Conservation (phyloP, 2,797 vertebrate species). For the Micromesistius poutassou region DNA sequence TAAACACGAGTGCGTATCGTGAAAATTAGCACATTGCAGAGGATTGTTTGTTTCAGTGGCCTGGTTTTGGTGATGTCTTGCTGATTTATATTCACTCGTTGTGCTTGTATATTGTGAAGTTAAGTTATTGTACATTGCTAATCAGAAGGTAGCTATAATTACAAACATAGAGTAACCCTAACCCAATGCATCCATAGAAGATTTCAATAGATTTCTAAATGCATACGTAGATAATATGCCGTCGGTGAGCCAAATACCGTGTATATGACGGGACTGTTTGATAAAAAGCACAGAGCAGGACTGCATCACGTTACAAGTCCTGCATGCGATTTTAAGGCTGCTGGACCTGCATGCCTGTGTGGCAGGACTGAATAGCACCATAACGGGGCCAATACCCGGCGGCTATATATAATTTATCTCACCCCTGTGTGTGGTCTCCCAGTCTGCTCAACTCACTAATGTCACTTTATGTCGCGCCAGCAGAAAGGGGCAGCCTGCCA, state of each 20-base stretch:
- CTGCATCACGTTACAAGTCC: background rate
- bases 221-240: background rate
- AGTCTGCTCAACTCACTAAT: constrained; percentile 19
- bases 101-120: background rate
- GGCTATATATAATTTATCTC: background rate
- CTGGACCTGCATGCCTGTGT: background rate
- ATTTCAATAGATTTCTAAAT: background rate
- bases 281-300: background rate
- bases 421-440: constrained; percentile 8
- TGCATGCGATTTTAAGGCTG: background rate
- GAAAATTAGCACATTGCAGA: background rate
- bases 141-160: background rate
- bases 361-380: background rate
- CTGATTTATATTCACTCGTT: background rate
- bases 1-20: background rate
- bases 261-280: background rate
- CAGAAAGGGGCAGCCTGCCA: constrained; percentile 17
- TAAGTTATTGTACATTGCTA: background rate
- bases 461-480: constrained; percentile 18
- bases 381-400: constrained; percentile 10
- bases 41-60: background rate
- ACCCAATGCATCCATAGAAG: background rate
- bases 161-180: background rate
- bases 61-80: background rate
- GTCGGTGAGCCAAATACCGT: background rate